phyloP scores from a whole-genome alignment of 92 coral and sea anemone genomes.

The Parazoanthus atlanticus region DNA sequence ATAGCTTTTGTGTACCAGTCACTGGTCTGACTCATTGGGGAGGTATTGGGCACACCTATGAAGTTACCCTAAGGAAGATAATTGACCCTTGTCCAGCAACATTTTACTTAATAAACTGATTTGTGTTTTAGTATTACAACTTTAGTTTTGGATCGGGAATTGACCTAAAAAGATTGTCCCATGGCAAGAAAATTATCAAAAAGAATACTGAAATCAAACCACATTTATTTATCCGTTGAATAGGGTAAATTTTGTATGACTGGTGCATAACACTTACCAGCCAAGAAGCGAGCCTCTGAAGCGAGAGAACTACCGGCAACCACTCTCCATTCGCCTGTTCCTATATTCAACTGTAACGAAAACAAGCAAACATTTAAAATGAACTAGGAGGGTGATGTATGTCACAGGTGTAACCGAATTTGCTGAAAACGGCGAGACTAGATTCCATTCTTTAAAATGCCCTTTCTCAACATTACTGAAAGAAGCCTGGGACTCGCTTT shows the following conservation, averaged over 20 bases:
- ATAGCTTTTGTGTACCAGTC: no score
- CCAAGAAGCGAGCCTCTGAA: constrained; percentile 27
- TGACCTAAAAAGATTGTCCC: background rate
- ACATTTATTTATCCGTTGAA: no score
- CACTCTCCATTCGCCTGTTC: constrained; percentile 16
- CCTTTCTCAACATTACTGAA: background rate
- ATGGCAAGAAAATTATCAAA: background rate
- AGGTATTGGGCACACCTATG: no score
- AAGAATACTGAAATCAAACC: background rate
- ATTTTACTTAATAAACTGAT: no score
- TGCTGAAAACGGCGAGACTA: background rate
- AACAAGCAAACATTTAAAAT: background rate
- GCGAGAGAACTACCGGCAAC: background rate
- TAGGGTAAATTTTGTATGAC: background rate
- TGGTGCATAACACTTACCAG: background rate
- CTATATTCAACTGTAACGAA: background rate
- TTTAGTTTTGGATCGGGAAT: background rate
- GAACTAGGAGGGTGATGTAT: background rate
- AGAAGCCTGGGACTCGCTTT: background rate
- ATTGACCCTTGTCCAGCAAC: background rate
- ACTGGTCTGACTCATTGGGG: no score
- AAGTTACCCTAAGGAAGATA: background rate
- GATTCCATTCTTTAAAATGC: background rate
- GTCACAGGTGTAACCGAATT: background rate
- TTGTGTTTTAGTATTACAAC: background rate